Percentiles rank a stretch among this genome's conserved stretches.
phyloP scores from a whole-genome alignment of 2,113 vertebrate species.

The Rhipidura dahli region DNA sequence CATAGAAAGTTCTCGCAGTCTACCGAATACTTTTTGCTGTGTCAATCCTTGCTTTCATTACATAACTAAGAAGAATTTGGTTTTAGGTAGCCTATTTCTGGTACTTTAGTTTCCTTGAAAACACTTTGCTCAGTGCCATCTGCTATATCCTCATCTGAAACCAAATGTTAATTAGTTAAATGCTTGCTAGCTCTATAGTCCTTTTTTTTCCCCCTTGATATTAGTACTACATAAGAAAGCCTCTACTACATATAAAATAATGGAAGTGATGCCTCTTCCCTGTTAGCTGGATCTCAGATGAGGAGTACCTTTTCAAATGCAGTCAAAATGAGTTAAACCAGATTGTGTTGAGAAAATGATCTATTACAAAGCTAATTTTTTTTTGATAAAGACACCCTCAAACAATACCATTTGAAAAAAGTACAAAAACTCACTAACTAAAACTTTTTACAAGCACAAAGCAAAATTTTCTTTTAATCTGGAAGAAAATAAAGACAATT shows the following conservation, averaged over 20 bases:
- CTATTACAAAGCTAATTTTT: background rate
- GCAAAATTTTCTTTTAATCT: background rate
- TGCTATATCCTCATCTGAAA: background rate
- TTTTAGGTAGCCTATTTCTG: background rate
- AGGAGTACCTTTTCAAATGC: background rate
- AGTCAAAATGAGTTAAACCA: background rate
- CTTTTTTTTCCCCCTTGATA: background rate
- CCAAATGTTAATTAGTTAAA: background rate
- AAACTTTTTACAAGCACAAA: background rate
- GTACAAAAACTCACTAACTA: background rate
- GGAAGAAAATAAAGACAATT: background rate
- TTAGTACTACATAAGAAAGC: background rate
- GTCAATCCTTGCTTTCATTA: background rate
- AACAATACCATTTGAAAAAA: background rate
- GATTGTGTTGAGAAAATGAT: background rate
- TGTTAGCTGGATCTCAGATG: background rate
- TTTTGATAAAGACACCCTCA: background rate
- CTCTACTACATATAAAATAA: background rate
- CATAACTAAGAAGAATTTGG: background rate
- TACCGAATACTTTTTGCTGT: background rate
- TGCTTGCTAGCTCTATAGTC: background rate
- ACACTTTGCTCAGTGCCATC: background rate
- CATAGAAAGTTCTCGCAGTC: background rate
- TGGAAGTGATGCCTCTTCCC: background rate
- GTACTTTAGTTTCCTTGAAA: background rate